Evolutionary conservation across 2,113 vertebrate species (phyloP).

Genomic region (Prionailurus viverrinus): DNA sequence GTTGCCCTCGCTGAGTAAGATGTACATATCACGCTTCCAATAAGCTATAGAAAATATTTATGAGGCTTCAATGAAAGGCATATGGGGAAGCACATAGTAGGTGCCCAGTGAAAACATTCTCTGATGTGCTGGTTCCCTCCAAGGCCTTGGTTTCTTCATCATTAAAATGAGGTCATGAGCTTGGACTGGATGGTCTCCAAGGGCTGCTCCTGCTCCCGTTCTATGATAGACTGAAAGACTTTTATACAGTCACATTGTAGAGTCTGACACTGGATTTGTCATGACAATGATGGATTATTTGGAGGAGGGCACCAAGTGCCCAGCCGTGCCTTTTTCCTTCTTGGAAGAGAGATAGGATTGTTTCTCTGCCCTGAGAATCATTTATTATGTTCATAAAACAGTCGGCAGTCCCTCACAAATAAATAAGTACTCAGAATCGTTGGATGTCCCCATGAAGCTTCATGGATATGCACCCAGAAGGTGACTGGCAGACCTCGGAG

Average conservation of each 20-base stretch:
- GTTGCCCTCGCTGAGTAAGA: neutral
- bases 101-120: neutral
- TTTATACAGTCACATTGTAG: neutral
- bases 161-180: neutral
- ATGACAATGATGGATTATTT: neutral
- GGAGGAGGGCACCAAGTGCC: neutral
- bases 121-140: neutral
- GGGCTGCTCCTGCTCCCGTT: neutral
- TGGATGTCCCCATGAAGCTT: neutral
- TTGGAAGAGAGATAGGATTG: neutral
- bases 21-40: neutral
- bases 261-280: neutral
- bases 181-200: neutral
- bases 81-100: neutral
- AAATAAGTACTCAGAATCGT: neutral
- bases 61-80: neutral
- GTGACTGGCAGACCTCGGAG: neutral
- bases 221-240: neutral
- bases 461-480: neutral
- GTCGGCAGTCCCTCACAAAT: neutral
- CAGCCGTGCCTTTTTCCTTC: neutral
- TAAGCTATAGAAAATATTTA: neutral
- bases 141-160: neutral
- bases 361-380: neutral
- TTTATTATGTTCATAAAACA: constrained; percentile 6